Evolutionary conservation across 2,113 vertebrate genomes (phyloP).

Genomic region (Pollachius pollachius): DNA sequence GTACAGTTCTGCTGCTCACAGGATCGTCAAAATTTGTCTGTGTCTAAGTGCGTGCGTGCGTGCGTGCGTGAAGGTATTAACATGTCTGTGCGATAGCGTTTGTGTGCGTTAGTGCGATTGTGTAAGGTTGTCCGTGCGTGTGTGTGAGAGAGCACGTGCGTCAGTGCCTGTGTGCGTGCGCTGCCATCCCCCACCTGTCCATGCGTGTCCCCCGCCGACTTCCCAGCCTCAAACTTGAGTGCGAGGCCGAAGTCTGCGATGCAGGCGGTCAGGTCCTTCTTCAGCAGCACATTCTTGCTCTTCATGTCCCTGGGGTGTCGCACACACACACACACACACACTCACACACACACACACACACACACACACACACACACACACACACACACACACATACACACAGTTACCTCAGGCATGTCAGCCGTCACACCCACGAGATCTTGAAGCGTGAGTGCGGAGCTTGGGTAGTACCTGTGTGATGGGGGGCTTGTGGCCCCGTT

Average conservation of each 20-base stretch:
- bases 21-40: no score
- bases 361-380: no score
- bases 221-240: constrained; percentile 95
- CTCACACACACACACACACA: no score
- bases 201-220: constrained; percentile 94
- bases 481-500: constrained; percentile 88
- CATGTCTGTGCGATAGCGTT: no score
- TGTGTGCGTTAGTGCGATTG: neutral
- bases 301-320: constrained; percentile 88
- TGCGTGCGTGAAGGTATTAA: no score
- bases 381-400: no score
- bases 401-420: no score
- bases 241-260: constrained; percentile 96
- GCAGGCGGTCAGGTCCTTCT: constrained; percentile 91
- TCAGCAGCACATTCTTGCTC: constrained; percentile 96
- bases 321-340: no score
- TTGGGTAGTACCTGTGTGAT: constrained; percentile 71
- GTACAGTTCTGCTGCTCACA: no score
- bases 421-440: no score
- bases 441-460: no score
- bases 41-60: no score
- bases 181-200: constrained; percentile 80
- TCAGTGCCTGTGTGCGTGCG: neutral
- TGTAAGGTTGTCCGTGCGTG: neutral
- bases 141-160: neutral